Conservation (phyloP, 2,888 invertebrate genomes). For the Coenonympha arcania region DNA sequence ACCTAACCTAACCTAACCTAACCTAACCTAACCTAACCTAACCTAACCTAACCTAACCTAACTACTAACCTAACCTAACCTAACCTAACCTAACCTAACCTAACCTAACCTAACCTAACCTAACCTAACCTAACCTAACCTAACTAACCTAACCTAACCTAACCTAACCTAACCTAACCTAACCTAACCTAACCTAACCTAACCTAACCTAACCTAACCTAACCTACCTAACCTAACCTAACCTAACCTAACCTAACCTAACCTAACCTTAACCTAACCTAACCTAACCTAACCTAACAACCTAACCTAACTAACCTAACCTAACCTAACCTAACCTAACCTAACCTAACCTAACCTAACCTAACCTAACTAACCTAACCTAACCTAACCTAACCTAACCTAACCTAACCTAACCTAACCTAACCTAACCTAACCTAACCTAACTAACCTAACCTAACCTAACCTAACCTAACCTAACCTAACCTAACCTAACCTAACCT, state of each 20-base stretch:
- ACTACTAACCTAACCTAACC: slow-evolving; percentile 24
- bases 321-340: neutral
- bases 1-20: slow-evolving; percentile 31
- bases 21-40: slow-evolving; percentile 31
- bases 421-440: neutral
- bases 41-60: slow-evolving; percentile 31
- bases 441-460: neutral
- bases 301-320: neutral
- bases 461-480: neutral
- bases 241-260: neutral
- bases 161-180: neutral
- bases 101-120: neutral
- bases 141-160: neutral
- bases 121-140: neutral
- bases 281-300: neutral
- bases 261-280: too few relatives aligned
- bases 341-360: neutral
- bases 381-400: neutral
- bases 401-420: neutral
- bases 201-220: neutral
- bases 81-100: neutral
- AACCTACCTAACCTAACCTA: neutral
- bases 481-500: slow-evolving; percentile 19
- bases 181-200: neutral
- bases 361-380: neutral